phyloP scores from a whole-genome alignment of 2,113 vertebrate genomes.

The Zosterops lateralis region DNA sequence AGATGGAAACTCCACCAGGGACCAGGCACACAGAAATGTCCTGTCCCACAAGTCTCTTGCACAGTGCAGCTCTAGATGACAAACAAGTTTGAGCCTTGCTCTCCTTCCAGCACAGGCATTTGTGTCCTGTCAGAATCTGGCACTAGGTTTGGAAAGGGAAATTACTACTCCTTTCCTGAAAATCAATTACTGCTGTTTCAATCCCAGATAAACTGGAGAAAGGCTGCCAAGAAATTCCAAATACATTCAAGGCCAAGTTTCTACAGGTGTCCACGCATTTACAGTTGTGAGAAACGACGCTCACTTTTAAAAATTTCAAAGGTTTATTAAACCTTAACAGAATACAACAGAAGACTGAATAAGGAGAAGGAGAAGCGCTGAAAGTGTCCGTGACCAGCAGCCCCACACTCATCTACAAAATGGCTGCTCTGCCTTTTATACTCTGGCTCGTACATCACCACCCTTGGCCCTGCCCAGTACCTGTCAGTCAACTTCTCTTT shows the following conservation, averaged over 20 bases:
- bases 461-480: not conserved
- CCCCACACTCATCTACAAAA: not conserved
- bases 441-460: not conserved
- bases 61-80: not conserved
- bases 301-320: not conserved
- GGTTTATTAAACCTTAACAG: not conserved
- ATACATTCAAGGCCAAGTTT: slow-evolving; percentile 6
- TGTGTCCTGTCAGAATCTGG: slow-evolving; percentile 5
- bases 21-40: not conserved
- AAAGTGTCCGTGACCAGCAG: not conserved
- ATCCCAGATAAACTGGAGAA: slow-evolving; percentile 12
- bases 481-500: not conserved
- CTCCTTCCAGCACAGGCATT: not conserved
- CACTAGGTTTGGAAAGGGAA: not conserved
- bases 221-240: slow-evolving; percentile 6
- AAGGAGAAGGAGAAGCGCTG: not conserved
- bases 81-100: not conserved
- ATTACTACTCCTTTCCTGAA: slow-evolving; percentile 23
- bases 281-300: not conserved
- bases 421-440: not conserved
- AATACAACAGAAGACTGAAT: not conserved
- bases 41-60: not conserved
- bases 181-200: slow-evolving; percentile 22
- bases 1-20: not conserved
- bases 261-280: slow-evolving; percentile 31